These are phyloP conservation scores for Antheraea yamamai DNA, from an alignment of 2,888 invertebrate genomes.

Conservation along the genomic window DNA sequence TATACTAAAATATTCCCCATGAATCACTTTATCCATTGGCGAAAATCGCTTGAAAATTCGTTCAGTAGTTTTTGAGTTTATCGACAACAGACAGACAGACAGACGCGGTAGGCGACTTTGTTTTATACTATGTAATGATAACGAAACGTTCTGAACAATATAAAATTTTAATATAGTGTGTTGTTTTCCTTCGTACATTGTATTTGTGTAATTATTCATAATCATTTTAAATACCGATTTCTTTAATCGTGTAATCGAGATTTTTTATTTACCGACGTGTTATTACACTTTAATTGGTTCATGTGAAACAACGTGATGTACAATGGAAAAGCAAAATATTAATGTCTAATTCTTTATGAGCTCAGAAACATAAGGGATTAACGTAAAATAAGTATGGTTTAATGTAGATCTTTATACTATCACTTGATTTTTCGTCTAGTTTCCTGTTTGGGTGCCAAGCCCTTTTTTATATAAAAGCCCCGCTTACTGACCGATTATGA, in stretches of 20 bases:
- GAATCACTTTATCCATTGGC: no score
- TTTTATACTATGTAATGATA: no score
- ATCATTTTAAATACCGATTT: neutral
- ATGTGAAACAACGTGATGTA: neutral
- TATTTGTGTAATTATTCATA: neutral
- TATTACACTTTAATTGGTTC: neutral
- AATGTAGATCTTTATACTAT: neutral
- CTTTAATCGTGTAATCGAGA: neutral
- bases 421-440: no score
- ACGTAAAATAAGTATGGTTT: neutral
- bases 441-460: no score
- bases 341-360: neutral
- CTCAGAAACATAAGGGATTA: neutral
- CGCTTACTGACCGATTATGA: no score
- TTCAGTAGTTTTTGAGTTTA: no score
- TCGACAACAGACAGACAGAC: no score
- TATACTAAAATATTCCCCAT: no score
- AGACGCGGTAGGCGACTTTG: no score
- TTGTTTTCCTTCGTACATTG: neutral
- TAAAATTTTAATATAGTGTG: neutral
- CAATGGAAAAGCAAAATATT: neutral
- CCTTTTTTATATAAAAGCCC: no score
- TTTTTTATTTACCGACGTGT: neutral
- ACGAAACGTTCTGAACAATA: neutral
- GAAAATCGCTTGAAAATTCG: no score